phyloP scores from a whole-genome alignment of 2,888 invertebrate species.

The Diplazon laetatorius region DNA sequence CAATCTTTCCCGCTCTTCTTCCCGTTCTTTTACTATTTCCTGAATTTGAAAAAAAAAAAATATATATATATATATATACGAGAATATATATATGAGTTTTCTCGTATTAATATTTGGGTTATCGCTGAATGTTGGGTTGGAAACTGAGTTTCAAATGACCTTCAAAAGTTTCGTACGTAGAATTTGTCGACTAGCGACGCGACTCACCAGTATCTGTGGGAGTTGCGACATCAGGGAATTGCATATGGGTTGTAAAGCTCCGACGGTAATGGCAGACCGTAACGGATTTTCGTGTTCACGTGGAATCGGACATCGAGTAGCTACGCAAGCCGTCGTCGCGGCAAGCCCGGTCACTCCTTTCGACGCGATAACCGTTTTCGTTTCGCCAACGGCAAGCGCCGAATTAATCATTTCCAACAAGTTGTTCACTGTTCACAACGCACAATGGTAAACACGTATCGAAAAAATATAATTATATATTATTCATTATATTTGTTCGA shows the following conservation, averaged over 20 bases:
- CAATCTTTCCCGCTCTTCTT: conserved; percentile 89
- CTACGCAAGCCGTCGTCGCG: conserved; percentile 76
- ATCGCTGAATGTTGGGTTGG: no score
- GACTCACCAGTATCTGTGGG: conserved; percentile 87
- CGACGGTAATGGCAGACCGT: conserved; percentile 85
- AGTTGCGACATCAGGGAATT: conserved; percentile 87
- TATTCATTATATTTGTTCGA: no score
- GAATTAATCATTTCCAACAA: conserved; percentile 85
- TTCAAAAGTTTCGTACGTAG: no score
- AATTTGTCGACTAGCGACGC: no score
- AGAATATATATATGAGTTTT: no score
- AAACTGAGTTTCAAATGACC: no score
- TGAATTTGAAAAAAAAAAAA: conserved; percentile 78
- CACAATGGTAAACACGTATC: no score
- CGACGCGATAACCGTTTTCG: conserved; percentile 83
- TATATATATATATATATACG: conserved; percentile 1
- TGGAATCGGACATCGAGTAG: conserved; percentile 82
- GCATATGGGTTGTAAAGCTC: conserved; percentile 86
- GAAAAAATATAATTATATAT: no score
- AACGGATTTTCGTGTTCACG: conserved; percentile 78
- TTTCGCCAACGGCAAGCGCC: conserved; percentile 84
- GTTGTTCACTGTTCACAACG: conserved; percentile 83
- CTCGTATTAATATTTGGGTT: no score
- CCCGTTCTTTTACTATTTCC: conserved; percentile 89
- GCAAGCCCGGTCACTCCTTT: conserved; percentile 80